Evolutionary conservation across 2,888 invertebrate genomes (phyloP).

Genomic region (Mythimna lalbum): DNA sequence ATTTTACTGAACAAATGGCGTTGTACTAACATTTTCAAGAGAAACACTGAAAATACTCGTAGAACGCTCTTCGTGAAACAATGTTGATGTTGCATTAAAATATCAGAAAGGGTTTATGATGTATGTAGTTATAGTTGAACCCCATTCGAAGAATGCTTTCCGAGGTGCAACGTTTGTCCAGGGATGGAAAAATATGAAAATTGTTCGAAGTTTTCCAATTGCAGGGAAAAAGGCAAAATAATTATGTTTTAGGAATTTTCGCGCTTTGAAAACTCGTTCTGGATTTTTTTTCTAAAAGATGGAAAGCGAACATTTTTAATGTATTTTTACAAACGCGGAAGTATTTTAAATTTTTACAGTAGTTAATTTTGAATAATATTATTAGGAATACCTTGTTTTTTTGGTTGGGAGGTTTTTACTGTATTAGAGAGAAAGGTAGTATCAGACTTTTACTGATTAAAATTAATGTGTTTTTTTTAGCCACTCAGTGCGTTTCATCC

Average conservation of each 20-base stretch:
- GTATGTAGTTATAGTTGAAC: constrained; percentile 23
- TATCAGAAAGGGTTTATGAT: constrained; percentile 43
- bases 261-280: background rate
- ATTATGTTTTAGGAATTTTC: background rate
- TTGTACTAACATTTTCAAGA: constrained; percentile 70
- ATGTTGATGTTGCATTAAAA: constrained; percentile 60
- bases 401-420: no score
- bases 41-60: constrained; percentile 64
- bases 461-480: no score
- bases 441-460: no score
- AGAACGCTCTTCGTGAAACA: constrained; percentile 54
- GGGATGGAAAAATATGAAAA: constrained; percentile 3
- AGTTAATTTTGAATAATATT: background rate
- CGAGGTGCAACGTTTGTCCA: background rate
- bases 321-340: background rate
- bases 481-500: no score
- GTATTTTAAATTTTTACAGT: no score
- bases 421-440: no score
- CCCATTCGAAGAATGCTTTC: constrained; percentile 8
- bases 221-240: background rate
- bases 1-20: constrained; percentile 82
- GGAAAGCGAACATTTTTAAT: no score
- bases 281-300: background rate
- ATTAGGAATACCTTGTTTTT: no score
- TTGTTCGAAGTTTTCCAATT: background rate